Base-by-base conservation (phyloP, 2,888 invertebrate species). In the Drosophila vallismaia region DNA sequence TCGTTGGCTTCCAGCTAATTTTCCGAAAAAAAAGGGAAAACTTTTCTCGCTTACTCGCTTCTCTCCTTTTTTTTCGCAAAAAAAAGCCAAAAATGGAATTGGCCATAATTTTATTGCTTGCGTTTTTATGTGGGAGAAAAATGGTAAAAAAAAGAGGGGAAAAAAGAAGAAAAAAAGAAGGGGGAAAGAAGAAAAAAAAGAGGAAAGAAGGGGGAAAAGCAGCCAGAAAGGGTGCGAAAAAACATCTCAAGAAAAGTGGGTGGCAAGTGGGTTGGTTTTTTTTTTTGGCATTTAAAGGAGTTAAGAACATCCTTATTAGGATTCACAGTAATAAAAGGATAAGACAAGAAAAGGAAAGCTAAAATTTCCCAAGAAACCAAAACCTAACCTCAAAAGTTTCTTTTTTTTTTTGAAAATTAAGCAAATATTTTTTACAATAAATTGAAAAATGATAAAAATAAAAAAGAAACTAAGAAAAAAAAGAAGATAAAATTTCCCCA, bases 31-130 rank as follows among this genome's bases (percentile, higher is more conserved):
- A 64, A 64, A 77, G 49, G 73, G 66, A 71, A 75, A 86, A 79
- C 77, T 83, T 67, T 69, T 67, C 29, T 64, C 36, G 33, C 26
- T n/a, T n/a, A n/a, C n/a, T 31, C 24, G 38, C 26, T 52, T 70
- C 28, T 26, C 19, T n/a, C 14, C 7, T 42, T 8, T 26, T 42
- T 49, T 46, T 54, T 49, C 6, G 12, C 12, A 36, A 36, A 36
- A 78, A 83, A 81, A 80, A 80, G 64, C 78, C 86, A 80, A 86
- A 81, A 86, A 80, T 86, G 86, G 78, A 69, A 79, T 73, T 73
- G 75, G 54, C 74, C 77, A 83, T 83, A 71, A 83, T 81, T 81
- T 86, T 86, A 81, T 80, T 77, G 86, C 80, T 71, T 80, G 83
- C 80, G 62, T 56, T 86, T 76, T 62, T 28, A 28, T 28, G 29